Evolutionary conservation across 2,888 invertebrate species (phyloP), one percentile per base, ranked within the genome.

Genomic region (Synanthedon andrenaeformis): DNA sequence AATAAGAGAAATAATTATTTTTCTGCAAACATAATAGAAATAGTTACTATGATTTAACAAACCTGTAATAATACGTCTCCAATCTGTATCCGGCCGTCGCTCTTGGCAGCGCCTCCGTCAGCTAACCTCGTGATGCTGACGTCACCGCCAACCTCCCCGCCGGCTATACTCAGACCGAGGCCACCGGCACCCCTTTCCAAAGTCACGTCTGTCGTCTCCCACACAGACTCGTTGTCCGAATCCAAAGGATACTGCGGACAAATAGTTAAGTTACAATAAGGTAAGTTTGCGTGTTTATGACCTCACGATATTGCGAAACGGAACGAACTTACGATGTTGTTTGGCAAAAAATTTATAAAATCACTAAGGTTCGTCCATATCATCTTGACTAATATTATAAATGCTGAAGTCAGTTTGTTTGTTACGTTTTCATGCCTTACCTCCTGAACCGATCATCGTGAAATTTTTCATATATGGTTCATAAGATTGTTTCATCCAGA

Each of bases 41-140:
- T 28, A 28, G 5, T 28, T 35, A 35, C 8, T 35, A 10, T 2
- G 35, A 10, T 35, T 35, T 45, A 45, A 45, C 13, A n/a, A n/a
- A 90, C 91, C 70, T 90, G 89, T 59, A 97, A 91, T 72, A 99
- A 96, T 72, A 97, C 94, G 88, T 99, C 99, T 79, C 97, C 97
- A 70, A 97, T 94, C 76, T 93, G 92, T 66, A 99, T 90, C 61
- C 97, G 91, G 49, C 97, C 97, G 58, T 88, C 88, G 59, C 91
- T 92, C 59, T 95, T 94, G 41, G 99, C 98, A 12, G 98, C 97
- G 41, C 99, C 98, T 51, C 96, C 94, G 6, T 94, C 91, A 72
- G 98, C 98, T 71, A 98, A 91, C 85, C 98, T 96, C 56, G 98
- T 98, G 83, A 99, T 96, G 90, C 96, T 98, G 84, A 99, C 97